Base-by-base conservation (phyloP, 2,113 vertebrate genomes). In the Labrus mixtus region DNA sequence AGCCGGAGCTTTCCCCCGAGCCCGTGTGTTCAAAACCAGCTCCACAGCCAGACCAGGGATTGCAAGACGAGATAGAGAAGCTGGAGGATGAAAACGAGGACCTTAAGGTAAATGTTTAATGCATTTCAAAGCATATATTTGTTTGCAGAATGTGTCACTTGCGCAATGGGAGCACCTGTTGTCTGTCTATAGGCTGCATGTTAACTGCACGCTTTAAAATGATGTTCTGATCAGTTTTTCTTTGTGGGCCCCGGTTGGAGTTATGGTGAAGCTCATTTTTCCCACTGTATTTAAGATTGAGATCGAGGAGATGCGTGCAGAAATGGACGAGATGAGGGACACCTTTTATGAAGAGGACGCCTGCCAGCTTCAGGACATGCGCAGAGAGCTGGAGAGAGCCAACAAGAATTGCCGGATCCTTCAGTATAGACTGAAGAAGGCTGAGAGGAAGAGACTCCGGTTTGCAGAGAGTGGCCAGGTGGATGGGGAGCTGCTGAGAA, bases 321-420 rank as follows among this genome's bases (percentile, higher is more conserved):
- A 99, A 92, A 99, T 99, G 98, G 98, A 99, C 4, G 98, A 99
- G 89, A 99, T 99, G 95, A 94, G 98, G 76, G 98, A 99, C 94
- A 98, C 95, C 55, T 99, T 99, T 92, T 99, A 98, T 55, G 98
- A 99, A 81, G 98, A 99, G 62, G 98, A 99, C 5, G 97, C 98
- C 22, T 99, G 97, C 79, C 98, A 99, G 89, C 94, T 99, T 75
- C 98, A 98, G 90, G 98, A 99, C 89, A 97, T 99, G 97, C 97
- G 98, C 71, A 96, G 97, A 19, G 98, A 99, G 74, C 93, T 99
- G 91, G 98, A 99, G 87, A 94, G 98, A 87, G 98, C 98, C 91
- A 97, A 99, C 93, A 99, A 99, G 91, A 99, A 99, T 93, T 99
- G 98, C 83, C 91, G 98, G 82, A 99, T 99, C 84, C 96, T 99